phyloP scores from a whole-genome alignment of 2,797 vertebrate species.

The Microctenopoma stevenorrisi region DNA sequence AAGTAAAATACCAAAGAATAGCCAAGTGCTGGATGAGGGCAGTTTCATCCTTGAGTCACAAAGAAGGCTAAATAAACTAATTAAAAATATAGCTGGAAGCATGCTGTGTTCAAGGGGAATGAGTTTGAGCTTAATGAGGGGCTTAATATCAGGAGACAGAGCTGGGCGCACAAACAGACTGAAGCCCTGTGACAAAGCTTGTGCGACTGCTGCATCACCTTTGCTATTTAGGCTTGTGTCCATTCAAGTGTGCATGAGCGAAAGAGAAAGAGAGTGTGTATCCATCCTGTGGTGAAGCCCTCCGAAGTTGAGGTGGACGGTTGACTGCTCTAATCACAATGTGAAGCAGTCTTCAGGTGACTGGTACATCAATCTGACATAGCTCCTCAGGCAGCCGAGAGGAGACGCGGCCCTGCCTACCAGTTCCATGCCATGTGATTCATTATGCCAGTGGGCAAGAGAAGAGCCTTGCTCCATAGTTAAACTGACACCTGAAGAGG shows the following conservation, averaged over 20 bases:
- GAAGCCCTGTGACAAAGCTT: slow-evolving; percentile 68
- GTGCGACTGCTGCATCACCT: slow-evolving; percentile 78
- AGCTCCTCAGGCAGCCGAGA: slow-evolving; percentile 76
- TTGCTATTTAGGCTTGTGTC: slow-evolving; percentile 68
- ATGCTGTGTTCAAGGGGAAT: slow-evolving; percentile 81
- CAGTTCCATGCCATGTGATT: slow-evolving; percentile 73
- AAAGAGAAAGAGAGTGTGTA: slow-evolving; percentile 41
- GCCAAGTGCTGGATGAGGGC: slow-evolving; percentile 69
- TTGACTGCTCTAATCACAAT: slow-evolving; percentile 78
- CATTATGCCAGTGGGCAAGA: slow-evolving; percentile 74
- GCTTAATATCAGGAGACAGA: slow-evolving; percentile 81
- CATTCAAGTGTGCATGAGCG: slow-evolving; percentile 10
- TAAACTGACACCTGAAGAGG: slow-evolving; percentile 69
- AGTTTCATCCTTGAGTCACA: slow-evolving; percentile 75
- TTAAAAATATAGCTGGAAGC: slow-evolving; percentile 82
- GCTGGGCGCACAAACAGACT: slow-evolving; percentile 71
- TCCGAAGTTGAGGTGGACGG: slow-evolving; percentile 64
- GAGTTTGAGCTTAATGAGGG: slow-evolving; percentile 81
- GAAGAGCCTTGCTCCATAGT: slow-evolving; percentile 65
- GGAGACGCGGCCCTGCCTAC: slow-evolving; percentile 74
- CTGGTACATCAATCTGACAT: slow-evolving; percentile 84
- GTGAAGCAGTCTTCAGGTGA: slow-evolving; percentile 77
- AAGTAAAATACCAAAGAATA: slow-evolving; percentile 59
- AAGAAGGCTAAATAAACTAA: slow-evolving; percentile 83
- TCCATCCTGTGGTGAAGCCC: slow-evolving; percentile 59